Conservation (phyloP, 2,797 vertebrate species). For the Gallinago stenura region DNA sequence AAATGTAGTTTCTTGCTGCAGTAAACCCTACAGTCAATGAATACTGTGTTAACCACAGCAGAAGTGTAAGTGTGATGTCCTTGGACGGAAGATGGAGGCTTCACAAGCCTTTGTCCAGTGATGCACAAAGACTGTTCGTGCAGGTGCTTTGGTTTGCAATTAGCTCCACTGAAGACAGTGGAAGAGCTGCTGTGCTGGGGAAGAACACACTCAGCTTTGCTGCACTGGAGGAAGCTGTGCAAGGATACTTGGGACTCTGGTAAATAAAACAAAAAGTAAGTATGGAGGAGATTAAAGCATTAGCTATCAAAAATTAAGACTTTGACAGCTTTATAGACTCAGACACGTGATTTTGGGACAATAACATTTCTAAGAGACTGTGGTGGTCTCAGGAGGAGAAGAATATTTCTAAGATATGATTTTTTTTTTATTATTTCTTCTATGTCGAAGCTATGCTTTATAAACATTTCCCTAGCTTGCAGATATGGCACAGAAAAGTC, state of each 20-base stretch:
- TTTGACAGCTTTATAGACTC: not conserved
- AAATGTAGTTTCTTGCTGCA: not conserved
- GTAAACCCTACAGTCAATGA: not conserved
- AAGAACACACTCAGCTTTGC: not conserved
- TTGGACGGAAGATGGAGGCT: not conserved
- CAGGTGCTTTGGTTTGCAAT: not conserved
- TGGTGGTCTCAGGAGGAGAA: not conserved
- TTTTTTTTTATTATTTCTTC: not conserved
- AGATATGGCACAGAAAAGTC: not conserved
- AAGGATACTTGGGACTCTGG: not conserved
- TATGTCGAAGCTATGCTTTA: not conserved
- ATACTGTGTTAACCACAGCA: not conserved
- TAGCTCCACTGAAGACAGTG: not conserved
- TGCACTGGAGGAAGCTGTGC: not conserved
- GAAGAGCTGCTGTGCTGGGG: not conserved
- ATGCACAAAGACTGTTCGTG: not conserved
- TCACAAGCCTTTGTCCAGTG: not conserved
- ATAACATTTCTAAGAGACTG: not conserved
- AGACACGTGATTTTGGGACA: not conserved
- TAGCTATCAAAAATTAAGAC: not conserved
- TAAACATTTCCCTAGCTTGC: not conserved
- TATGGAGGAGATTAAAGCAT: not conserved
- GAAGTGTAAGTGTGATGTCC: not conserved
- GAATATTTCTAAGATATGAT: not conserved
- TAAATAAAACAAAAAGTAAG: not conserved